Conservation (phyloP, 2,113 vertebrate genomes). For the Maccullochella peelii region DNA sequence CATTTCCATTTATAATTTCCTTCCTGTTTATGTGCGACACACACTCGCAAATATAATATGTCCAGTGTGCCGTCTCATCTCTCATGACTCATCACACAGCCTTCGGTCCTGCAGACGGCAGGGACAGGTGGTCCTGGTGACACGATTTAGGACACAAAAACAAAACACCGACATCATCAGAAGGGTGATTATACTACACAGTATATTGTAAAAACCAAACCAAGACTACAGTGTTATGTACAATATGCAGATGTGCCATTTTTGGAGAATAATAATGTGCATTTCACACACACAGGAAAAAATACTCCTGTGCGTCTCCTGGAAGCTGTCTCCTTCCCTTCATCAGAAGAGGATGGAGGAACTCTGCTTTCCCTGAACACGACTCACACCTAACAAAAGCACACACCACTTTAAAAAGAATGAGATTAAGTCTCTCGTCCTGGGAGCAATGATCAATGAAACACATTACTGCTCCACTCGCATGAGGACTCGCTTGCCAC, state of each 20-base stretch:
- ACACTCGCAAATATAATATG: not conserved
- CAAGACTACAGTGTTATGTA: not conserved
- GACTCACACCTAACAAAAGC: not conserved
- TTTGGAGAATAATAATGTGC: not conserved
- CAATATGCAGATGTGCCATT: not conserved
- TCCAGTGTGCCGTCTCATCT: not conserved
- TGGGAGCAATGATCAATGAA: constrained; percentile 34
- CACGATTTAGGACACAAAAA: not conserved
- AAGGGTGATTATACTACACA: not conserved
- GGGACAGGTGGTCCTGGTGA: not conserved
- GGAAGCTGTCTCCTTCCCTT: not conserved
- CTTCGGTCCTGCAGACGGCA: not conserved
- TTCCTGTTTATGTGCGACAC: not conserved
- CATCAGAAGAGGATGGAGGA: not conserved
- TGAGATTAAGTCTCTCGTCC: constrained; percentile 2
- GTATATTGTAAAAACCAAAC: not conserved
- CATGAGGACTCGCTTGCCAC: not conserved
- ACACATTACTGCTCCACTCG: constrained; percentile 1
- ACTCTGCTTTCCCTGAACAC: not conserved
- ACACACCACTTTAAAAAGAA: constrained; percentile 3
- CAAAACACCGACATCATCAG: no score
- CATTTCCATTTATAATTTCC: not conserved
- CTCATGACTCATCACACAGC: not conserved
- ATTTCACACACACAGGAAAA: not conserved
- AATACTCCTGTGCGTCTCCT: no score